Evolutionary conservation across 2,888 invertebrate genomes (phyloP).

Genomic region (Odontocolon sp.): DNA sequence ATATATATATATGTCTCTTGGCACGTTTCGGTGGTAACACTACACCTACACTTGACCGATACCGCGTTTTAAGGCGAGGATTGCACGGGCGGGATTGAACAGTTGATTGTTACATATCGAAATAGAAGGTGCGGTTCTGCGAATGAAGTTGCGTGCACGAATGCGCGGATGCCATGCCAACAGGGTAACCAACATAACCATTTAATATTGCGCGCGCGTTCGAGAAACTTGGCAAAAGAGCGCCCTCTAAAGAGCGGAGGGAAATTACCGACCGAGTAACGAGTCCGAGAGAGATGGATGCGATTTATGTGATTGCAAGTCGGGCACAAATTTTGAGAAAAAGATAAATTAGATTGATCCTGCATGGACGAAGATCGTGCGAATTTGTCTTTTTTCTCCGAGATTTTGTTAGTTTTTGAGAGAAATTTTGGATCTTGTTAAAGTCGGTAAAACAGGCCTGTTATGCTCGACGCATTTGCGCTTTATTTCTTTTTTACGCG

Average conservation of each 20-base stretch:
- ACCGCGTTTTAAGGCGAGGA: conserved; percentile 9
- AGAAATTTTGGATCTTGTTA: too few species aligned
- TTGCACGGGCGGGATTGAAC: conserved; percentile 15
- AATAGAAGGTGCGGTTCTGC: conserved; percentile 57
- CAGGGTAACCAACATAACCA: neutral
- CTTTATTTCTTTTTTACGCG: neutral
- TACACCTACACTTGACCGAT: conserved; percentile 36
- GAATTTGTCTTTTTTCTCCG: too few species aligned
- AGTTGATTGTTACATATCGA: conserved; percentile 57
- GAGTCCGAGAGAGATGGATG: too few species aligned
- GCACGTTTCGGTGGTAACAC: conserved; percentile 36
- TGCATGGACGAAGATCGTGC: too few species aligned
- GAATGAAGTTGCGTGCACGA: conserved; percentile 31
- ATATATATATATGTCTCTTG: neutral
- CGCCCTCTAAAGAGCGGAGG: neutral
- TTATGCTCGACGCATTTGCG: too few species aligned
- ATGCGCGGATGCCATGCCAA: conserved; percentile 28
- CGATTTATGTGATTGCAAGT: too few species aligned
- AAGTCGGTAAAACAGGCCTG: too few species aligned
- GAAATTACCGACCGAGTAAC: too few species aligned
- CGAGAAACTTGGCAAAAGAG: neutral
- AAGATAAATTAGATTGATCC: too few species aligned
- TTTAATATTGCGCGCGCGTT: neutral
- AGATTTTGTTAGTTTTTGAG: too few species aligned
- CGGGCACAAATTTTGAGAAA: too few species aligned